Evolutionary conservation across 2,888 invertebrate genomes (phyloP).

Genomic region (Leucoptera coffeella): DNA sequence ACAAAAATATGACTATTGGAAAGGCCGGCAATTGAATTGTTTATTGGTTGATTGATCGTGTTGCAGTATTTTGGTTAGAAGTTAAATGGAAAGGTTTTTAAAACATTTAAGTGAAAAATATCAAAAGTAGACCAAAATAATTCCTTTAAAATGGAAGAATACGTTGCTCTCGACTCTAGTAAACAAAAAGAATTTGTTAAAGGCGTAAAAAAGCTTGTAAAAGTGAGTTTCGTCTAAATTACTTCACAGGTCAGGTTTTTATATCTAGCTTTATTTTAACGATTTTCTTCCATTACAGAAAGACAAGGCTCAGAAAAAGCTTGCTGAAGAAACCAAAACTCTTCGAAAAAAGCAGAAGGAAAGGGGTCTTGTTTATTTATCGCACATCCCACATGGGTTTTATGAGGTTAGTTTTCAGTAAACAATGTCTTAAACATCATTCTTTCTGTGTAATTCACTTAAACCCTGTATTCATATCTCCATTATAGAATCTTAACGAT

Average conservation of each 20-base stretch:
- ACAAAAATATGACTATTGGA: too few species aligned
- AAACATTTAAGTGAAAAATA: too few species aligned
- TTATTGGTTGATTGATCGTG: too few species aligned
- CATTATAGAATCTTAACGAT: too few species aligned
- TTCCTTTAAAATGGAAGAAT: conserved; percentile 35
- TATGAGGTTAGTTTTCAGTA: conserved; percentile 56
- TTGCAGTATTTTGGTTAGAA: too few species aligned
- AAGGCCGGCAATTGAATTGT: too few species aligned
- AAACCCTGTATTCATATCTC: too few species aligned
- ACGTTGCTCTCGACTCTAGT: conserved; percentile 39
- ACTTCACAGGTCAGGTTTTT: conserved; percentile 10
- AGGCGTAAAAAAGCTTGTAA: conserved; percentile 45
- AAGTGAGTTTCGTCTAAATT: too few species aligned
- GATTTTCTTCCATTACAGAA: conserved; percentile 14
- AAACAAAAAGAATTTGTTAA: conserved; percentile 48
- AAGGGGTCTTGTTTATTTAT: conserved; percentile 65
- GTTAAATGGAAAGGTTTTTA: too few species aligned
- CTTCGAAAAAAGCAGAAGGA: conserved; percentile 14
- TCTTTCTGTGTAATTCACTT: too few species aligned
- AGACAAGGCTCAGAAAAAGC: conserved; percentile 10
- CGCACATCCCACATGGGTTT: conserved; percentile 91
- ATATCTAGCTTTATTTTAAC: conserved; percentile 6
- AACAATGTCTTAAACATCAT: background rate
- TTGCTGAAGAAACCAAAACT: conserved; percentile 9
- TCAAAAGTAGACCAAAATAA: too few species aligned